Evolutionary conservation across 2,888 invertebrate genomes (phyloP).

Genomic region (Epinotia brunnichana): DNA sequence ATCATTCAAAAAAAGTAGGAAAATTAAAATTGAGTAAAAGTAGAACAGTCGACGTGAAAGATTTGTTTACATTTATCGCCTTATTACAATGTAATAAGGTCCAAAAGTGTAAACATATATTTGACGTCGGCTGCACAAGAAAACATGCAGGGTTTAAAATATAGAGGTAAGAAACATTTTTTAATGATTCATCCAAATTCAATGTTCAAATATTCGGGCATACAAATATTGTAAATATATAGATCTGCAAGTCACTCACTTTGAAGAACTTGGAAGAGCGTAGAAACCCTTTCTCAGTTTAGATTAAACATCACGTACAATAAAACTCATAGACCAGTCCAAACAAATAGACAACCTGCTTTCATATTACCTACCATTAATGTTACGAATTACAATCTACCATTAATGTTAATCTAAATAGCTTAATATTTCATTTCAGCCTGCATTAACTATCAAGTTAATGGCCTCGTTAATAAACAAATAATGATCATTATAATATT

Average conservation of each 20-base stretch:
- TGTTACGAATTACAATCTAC: not conserved
- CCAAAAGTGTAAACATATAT: too few relatives aligned
- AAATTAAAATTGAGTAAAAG: too few relatives aligned
- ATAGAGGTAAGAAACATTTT: too few relatives aligned
- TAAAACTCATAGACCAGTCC: not conserved
- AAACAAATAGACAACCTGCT: not conserved
- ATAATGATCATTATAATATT: not conserved
- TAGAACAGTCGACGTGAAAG: too few relatives aligned
- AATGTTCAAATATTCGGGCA: not conserved
- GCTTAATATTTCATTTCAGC: constrained; percentile 6
- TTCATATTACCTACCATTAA: not conserved
- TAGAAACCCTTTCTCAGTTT: not conserved
- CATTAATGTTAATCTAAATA: not conserved
- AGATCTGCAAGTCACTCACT: too few relatives aligned
- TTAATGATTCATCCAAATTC: too few relatives aligned
- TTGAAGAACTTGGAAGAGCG: too few relatives aligned
- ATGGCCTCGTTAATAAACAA: constrained; percentile 20
- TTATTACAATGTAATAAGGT: too few relatives aligned
- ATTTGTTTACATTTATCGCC: too few relatives aligned
- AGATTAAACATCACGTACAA: not conserved
- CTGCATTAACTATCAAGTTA: constrained; percentile 1
- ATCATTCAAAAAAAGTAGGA: too few relatives aligned
- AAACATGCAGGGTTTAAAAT: too few relatives aligned
- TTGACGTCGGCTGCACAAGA: too few relatives aligned
- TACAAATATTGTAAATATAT: not conserved